These are phyloP conservation scores for Catharus fuscescens DNA, from an alignment of 2,113 vertebrate genomes.

Conservation along the genomic window DNA sequence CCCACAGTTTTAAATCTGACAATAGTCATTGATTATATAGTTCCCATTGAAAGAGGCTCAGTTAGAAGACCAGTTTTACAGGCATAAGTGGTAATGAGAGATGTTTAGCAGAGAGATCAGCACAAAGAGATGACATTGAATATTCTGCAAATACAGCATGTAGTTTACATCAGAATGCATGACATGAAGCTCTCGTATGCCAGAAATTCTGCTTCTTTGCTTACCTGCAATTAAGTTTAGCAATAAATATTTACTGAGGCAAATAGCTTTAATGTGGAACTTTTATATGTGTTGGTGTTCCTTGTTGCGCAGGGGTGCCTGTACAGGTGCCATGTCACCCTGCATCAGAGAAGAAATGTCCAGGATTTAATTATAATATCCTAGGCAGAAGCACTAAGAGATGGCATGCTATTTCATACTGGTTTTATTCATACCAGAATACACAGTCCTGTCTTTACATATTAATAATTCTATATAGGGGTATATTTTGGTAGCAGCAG, in stretches of 20 bases:
- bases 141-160: constrained; percentile 21
- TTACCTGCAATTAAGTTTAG: not conserved
- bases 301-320: not conserved
- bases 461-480: not conserved
- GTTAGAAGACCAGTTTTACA: constrained; percentile 10
- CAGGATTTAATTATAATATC: not conserved
- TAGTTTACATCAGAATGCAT: constrained; percentile 36
- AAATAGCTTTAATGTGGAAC: not conserved
- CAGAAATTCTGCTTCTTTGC: not conserved
- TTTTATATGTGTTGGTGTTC: not conserved
- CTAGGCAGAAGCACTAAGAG: not conserved
- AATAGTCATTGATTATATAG: constrained; percentile 34
- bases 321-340: not conserved
- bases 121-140: constrained; percentile 4
- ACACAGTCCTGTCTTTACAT: not conserved
- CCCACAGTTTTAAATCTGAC: constrained; percentile 7
- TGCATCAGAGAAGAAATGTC: not conserved
- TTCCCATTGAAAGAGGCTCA: not conserved
- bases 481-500: not conserved
- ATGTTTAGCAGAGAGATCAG: not conserved
- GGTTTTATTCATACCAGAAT: not conserved
- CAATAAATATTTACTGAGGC: not conserved
- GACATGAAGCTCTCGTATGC: not conserved
- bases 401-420: not conserved
- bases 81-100: constrained; percentile 17